phyloP scores from a whole-genome alignment of 2,113 vertebrate species.

The Apteryx owenii region DNA sequence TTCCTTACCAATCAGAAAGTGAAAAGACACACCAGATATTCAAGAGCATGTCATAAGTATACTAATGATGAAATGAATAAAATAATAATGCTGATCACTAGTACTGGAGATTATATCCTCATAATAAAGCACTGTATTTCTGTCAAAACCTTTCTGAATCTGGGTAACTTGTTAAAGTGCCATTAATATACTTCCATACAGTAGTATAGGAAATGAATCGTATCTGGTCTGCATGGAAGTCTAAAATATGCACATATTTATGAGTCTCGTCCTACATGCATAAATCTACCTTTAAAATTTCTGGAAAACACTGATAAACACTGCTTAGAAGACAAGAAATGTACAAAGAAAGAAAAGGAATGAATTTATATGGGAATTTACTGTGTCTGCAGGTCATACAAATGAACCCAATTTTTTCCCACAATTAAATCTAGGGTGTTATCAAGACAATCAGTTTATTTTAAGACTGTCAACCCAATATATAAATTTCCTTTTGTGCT shows the following conservation, averaged over 20 bases:
- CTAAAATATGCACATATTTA: conserved; percentile 66
- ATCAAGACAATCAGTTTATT: conserved; percentile 81
- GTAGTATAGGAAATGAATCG: conserved; percentile 33
- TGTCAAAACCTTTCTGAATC: neutral
- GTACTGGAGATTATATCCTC: neutral
- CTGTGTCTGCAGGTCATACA: conserved; percentile 57
- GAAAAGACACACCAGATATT: neutral
- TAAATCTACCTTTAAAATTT: conserved; percentile 52
- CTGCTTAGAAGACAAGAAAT: conserved; percentile 45
- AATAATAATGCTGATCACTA: neutral
- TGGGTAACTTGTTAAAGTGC: neutral
- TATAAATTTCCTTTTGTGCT: conserved; percentile 84
- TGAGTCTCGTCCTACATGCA: conserved; percentile 28
- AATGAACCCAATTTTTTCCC: conserved; percentile 53
- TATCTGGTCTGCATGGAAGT: neutral
- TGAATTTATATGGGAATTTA: conserved; percentile 64
- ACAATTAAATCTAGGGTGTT: conserved; percentile 75
- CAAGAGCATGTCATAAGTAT: neutral
- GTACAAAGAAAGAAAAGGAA: conserved; percentile 51
- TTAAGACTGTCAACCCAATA: conserved; percentile 78
- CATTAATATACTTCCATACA: neutral
- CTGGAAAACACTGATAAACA: conserved; percentile 55
- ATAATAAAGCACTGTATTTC: neutral
- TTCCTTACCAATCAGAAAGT: neutral
- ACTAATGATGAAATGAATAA: neutral